phyloP scores from a whole-genome alignment of 2,113 vertebrate species.

The Varanus salvator region DNA sequence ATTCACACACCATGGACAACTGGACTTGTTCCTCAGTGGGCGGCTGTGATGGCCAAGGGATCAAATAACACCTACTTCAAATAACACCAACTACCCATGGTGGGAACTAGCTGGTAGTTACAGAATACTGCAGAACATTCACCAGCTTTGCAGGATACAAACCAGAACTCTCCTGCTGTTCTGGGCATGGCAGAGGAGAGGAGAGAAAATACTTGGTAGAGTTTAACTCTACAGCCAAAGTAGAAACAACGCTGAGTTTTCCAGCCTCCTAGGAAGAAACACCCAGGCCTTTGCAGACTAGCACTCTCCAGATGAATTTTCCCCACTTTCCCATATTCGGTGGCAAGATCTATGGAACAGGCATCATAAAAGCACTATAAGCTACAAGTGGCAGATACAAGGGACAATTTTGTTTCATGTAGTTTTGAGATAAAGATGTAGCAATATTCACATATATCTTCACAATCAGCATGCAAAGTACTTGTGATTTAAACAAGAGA shows the following conservation, averaged over 20 bases:
- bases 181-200: not conserved
- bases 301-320: not conserved
- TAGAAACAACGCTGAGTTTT: not conserved
- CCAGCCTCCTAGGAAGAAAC: not conserved
- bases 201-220: not conserved
- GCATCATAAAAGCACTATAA: not conserved
- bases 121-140: not conserved
- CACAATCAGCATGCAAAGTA: too few relatives aligned
- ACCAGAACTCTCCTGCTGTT: not conserved
- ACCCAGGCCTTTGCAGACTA: not conserved
- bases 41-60: not conserved
- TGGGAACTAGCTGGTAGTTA: not conserved
- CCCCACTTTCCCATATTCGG: not conserved
- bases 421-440: too few relatives aligned
- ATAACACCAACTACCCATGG: not conserved
- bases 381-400: too few relatives aligned
- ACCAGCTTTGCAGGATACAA: not conserved
- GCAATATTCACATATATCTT: too few relatives aligned
- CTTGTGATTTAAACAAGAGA: too few relatives aligned
- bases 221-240: too few relatives aligned
- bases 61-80: not conserved
- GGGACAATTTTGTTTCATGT: too few relatives aligned
- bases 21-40: not conserved
- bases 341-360: not conserved
- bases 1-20: not conserved